These are phyloP conservation scores for Diarsia mendica DNA, from an alignment of 2,888 invertebrate genomes.

Conservation along the genomic window DNA sequence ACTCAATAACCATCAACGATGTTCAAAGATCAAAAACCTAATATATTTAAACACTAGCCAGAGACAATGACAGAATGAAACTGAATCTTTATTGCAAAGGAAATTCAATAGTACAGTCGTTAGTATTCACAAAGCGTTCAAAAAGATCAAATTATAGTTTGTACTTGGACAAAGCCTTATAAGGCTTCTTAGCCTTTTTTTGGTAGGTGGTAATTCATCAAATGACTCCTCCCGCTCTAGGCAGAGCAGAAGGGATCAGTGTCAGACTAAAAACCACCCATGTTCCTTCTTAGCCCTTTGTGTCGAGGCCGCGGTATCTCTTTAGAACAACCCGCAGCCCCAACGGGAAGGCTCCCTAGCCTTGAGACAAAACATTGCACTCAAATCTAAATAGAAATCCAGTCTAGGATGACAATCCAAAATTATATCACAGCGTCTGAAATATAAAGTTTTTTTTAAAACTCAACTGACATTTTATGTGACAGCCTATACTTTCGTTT, in stretches of 20 bases:
- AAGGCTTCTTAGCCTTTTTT: not conserved
- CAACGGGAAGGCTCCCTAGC: too few relatives aligned
- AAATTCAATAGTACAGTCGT: not conserved
- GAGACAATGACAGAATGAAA: not conserved
- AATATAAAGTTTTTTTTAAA: not conserved
- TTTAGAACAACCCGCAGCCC: too few relatives aligned
- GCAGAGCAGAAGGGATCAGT: too few relatives aligned
- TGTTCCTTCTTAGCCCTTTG: too few relatives aligned
- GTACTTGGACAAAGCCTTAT: not conserved
- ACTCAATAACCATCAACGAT: too few relatives aligned
- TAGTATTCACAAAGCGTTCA: not conserved
- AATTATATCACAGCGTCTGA: not conserved
- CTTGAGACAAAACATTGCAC: not conserved
- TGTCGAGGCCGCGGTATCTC: too few relatives aligned
- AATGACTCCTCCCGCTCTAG: too few relatives aligned
- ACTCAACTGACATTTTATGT: conserved; percentile 7
- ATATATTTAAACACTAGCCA: not conserved
- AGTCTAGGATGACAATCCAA: not conserved
- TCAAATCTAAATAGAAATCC: not conserved
- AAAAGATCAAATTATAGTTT: too few relatives aligned
- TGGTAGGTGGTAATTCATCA: too few relatives aligned
- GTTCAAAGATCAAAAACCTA: too few relatives aligned
- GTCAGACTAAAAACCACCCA: too few relatives aligned
- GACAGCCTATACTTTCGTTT: conserved; percentile 13
- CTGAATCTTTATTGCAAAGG: not conserved